A percentile compares a stretch with the other conserved stretches of the same genome.
phyloP scores from a whole-genome alignment of 2,797 vertebrate genomes.

The Phalanger gymnotis region DNA sequence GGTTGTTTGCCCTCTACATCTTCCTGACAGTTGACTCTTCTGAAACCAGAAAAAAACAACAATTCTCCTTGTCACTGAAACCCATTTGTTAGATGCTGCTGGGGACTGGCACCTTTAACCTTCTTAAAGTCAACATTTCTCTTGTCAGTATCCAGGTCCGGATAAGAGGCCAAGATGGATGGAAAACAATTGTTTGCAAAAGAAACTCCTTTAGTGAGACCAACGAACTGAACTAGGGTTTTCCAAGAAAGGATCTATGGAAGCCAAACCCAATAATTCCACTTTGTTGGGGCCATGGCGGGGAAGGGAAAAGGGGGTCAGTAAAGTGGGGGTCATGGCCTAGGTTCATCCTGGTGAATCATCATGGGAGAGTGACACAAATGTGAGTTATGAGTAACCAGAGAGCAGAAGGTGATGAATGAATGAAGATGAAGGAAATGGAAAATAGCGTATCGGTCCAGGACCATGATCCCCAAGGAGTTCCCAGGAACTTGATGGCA shows the following conservation, averaged over 20 bases:
- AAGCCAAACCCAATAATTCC: neutral
- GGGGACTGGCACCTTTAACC: constrained; percentile 82
- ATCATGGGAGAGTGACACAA: neutral
- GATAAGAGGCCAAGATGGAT: neutral
- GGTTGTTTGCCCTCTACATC: constrained; percentile 75
- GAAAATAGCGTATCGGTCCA: neutral
- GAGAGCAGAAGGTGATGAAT: neutral
- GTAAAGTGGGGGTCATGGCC: neutral
- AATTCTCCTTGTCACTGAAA: constrained; percentile 50
- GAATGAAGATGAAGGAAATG: neutral
- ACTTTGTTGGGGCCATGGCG: neutral
- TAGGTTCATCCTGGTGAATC: neutral
- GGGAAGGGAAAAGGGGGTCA: constrained; percentile 56
- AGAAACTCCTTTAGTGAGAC: neutral
- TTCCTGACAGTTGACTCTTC: constrained; percentile 81
- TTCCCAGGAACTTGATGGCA: neutral
- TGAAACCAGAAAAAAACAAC: constrained; percentile 79
- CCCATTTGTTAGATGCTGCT: constrained; percentile 82
- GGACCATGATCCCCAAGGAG: neutral
- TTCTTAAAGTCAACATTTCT: constrained; percentile 73
- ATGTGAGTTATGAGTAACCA: neutral
- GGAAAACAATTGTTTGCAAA: constrained; percentile 38
- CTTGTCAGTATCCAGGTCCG: neutral
- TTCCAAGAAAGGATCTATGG: constrained; percentile 65
- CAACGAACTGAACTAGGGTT: neutral